Percentiles rank a stretch among this genome's conserved stretches.
These are phyloP conservation scores for Schrankia costaestrigalis DNA, from an alignment of 2,888 invertebrate species.

Conservation along the genomic window DNA sequence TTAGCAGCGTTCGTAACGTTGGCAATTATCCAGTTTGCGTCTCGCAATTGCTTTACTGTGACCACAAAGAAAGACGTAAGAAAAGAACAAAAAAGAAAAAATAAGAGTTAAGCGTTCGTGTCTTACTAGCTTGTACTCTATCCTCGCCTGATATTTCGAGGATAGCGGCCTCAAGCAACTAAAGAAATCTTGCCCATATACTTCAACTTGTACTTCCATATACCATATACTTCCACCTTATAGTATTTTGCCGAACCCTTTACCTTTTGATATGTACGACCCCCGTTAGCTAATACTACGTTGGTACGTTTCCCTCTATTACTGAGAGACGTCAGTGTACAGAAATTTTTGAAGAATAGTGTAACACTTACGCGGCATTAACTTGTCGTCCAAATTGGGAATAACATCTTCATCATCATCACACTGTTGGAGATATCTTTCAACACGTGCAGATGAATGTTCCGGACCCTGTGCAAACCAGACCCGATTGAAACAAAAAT, in stretches of 20 bases:
- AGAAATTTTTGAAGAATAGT: not conserved
- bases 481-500: too few relatives aligned
- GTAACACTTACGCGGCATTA: conserved; percentile 56
- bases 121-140: too few relatives aligned
- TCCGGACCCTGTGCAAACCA: conserved; percentile 81
- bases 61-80: not conserved
- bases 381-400: conserved; percentile 81
- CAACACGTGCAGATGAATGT: conserved; percentile 83
- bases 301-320: not conserved
- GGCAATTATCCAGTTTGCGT: conserved; percentile 85
- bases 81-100: not conserved
- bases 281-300: not conserved
- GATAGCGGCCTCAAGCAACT: too few relatives aligned
- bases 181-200: too few relatives aligned
- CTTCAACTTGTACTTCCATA: too few relatives aligned
- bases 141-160: too few relatives aligned
- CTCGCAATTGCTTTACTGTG: conserved; percentile 85
- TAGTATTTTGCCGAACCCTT: too few relatives aligned
- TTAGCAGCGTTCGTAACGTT: conserved; percentile 89
- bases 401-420: conserved; percentile 85
- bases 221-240: too few relatives aligned
- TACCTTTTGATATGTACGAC: too few relatives aligned
- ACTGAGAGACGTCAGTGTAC: not conserved
- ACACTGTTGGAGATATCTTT: conserved; percentile 83
- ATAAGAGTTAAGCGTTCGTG: not conserved